Evolutionary conservation across 2,888 invertebrate genomes (phyloP).

Genomic region (Helicoverpa assulta): DNA sequence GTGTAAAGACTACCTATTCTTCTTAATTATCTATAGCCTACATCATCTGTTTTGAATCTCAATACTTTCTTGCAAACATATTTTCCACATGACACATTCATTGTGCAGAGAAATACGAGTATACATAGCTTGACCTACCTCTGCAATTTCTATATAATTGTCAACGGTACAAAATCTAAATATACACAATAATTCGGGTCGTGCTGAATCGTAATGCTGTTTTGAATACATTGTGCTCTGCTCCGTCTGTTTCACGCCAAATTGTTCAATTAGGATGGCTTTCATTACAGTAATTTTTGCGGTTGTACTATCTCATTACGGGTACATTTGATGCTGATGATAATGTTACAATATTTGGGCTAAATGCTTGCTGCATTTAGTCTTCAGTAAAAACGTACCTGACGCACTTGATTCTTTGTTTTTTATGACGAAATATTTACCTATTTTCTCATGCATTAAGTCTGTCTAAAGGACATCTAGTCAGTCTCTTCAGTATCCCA

Average conservation of each 20-base stretch:
- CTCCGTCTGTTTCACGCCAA: conserved; percentile 36
- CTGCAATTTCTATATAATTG: conserved; percentile 67
- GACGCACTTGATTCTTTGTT: neutral
- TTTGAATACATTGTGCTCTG: conserved; percentile 52
- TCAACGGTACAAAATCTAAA: conserved; percentile 72
- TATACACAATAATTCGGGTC: conserved; percentile 72
- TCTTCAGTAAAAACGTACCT: neutral
- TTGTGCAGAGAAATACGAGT: conserved; percentile 18
- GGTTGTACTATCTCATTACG: conserved; percentile 12
- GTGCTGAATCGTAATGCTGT: conserved; percentile 70
- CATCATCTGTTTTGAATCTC: neutral
- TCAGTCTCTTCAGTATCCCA: neutral
- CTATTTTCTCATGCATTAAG: neutral
- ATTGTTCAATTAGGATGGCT: conserved; percentile 57
- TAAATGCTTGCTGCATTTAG: neutral
- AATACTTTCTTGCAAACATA: conserved; percentile 6
- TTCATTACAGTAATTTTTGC: conserved; percentile 48
- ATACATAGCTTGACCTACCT: conserved; percentile 35
- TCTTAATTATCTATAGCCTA: neutral
- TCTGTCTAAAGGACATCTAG: neutral
- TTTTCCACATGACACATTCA: neutral
- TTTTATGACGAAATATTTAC: neutral
- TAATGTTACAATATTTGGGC: neutral
- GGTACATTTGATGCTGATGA: conserved; percentile 5
- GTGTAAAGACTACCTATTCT: neutral